Base-by-base conservation (phyloP, 1,140 invertebrate species). In the Steinernema feltiae region DNA sequence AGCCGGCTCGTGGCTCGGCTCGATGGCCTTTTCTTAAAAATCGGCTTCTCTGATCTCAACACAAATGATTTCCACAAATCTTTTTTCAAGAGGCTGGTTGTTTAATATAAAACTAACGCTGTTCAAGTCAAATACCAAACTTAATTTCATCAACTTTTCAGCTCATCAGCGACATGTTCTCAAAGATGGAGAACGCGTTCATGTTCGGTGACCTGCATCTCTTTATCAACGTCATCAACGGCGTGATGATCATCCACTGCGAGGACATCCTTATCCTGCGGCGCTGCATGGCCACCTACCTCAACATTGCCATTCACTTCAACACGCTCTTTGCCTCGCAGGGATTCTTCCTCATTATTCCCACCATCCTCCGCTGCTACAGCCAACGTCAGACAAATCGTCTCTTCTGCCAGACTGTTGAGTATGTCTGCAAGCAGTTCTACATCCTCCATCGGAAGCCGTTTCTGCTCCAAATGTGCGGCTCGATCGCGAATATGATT, bases 381-480 rank as follows among this genome's bases (percentile, higher is more conserved):
- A 94, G 94, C 1, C 97, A 95, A 82, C 94, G 98, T 87, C 95
- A 98, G 88, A 96, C 94, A 0, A 99, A 99, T 87, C 86, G 87
- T 32, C 87, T 98, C 21, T 92, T 99, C 0, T 95, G 93, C 0
- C 92, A 93, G 0, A 95, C 95, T 0, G 93, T 99, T 69, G 95
- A 99, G 87, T 99, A 98, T 87, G 93, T 94, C 0, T 95, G 96
- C 2, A 96, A 97, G 85, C 96, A 99, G 87, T 98, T 99, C 87
- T 99, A 98, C 87, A 90, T 98, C 69, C 91, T 99, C 86, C 98
- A 99, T 85, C 90, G 97, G 74, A 99, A 99, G 86, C 96, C 97
- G 0, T 99, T 99, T 84, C 94, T 98, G 78, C 89, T 98, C 27
- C 88, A 99, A 90, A 96, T 98, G 94, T 98, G 99, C 89, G 97